These are phyloP conservation scores for Syndactyla subalaris DNA, from an alignment of 2,797 vertebrate genomes.

Conservation along the genomic window DNA sequence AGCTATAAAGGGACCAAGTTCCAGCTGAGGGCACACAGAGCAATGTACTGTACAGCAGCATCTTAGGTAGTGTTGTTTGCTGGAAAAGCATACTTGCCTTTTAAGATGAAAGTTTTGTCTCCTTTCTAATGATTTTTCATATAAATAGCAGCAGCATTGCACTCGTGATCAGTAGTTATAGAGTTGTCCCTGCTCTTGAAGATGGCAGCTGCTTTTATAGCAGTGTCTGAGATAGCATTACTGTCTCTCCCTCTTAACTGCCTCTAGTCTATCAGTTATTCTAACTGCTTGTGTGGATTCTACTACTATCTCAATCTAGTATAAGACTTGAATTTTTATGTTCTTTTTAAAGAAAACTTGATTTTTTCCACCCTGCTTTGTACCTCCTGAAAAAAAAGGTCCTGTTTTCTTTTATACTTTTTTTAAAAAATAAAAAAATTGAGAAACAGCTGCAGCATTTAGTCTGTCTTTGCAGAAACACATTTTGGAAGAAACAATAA, in stretches of 20 bases:
- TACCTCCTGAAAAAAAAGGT: neutral
- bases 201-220: neutral
- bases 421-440: neutral
- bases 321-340: neutral
- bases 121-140: neutral
- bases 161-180: neutral
- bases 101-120: neutral
- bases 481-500: neutral
- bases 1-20: slow-evolving; percentile 67
- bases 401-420: slow-evolving; percentile 49
- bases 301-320: neutral
- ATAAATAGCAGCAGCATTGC: neutral
- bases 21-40: slow-evolving; percentile 71
- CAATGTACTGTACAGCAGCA: neutral
- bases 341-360: slow-evolving; percentile 9
- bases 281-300: neutral
- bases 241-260: neutral
- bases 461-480: neutral
- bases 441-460: neutral
- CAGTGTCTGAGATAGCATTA: neutral
- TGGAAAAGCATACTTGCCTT: slow-evolving; percentile 20
- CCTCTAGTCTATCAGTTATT: neutral
- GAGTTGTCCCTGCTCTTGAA: neutral
- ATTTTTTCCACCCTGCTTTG: neutral
- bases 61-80: neutral